These are phyloP conservation scores for Papilio machaon DNA, from an alignment of 1,140 invertebrate genomes.

Conservation along the genomic window DNA sequence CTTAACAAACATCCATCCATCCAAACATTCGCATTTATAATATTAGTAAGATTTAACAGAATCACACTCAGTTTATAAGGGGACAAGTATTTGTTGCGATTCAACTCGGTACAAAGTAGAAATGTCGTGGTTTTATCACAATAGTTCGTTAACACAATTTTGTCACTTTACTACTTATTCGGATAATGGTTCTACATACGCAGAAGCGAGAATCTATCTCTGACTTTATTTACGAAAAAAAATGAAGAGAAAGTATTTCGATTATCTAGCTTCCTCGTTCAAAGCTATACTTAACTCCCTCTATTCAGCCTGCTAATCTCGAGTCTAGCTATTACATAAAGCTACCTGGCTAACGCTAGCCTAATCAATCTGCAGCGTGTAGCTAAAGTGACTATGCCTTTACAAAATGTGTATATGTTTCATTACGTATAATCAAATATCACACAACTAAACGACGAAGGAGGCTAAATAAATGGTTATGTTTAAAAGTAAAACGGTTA, in stretches of 20 bases:
- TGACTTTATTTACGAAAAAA: neutral
- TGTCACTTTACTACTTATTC: too few relatives aligned
- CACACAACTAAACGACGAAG: neutral
- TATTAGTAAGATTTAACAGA: neutral
- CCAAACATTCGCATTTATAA: too few relatives aligned
- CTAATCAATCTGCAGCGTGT: neutral
- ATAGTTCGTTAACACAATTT: too few relatives aligned
- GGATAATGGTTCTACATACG: neutral
- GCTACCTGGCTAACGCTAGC: neutral
- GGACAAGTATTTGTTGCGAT: neutral
- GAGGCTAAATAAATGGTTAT: neutral
- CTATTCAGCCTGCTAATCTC: neutral
- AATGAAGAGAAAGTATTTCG: neutral
- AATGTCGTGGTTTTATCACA: too few relatives aligned
- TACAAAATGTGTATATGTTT: neutral
- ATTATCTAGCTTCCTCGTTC: neutral
- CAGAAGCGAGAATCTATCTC: neutral
- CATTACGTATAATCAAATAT: too few relatives aligned
- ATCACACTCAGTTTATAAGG: too few relatives aligned
- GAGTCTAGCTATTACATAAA: slow-evolving; percentile 9
- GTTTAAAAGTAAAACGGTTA: neutral
- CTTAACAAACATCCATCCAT: too few relatives aligned
- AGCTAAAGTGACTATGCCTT: neutral
- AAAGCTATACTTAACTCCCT: neutral
- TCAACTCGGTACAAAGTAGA: neutral